Evolutionary conservation across 2,113 vertebrate genomes (phyloP).

Genomic region (Nothoprocta pentlandii): DNA sequence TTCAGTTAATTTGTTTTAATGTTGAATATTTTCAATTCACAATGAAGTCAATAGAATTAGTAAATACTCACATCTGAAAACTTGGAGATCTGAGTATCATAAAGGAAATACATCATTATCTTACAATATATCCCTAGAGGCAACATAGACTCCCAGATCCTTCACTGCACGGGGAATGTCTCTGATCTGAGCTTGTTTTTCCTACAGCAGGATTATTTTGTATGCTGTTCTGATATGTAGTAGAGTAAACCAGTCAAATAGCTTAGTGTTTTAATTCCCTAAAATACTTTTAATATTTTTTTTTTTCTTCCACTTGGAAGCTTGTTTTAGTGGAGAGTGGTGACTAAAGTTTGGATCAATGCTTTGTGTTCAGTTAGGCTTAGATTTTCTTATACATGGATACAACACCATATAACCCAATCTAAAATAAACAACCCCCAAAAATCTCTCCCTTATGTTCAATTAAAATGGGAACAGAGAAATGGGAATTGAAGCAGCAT

Average conservation of each 20-base stretch:
- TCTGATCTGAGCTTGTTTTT: background rate
- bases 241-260: background rate
- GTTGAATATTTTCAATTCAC: background rate
- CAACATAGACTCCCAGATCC: background rate
- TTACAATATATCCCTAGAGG: background rate
- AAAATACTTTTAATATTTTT: background rate
- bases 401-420: background rate
- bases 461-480: background rate
- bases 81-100: background rate
- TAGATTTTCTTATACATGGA: background rate
- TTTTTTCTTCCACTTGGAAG: background rate
- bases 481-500: background rate
- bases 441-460: background rate
- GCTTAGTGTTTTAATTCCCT: background rate
- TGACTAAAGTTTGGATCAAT: background rate
- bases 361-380: background rate
- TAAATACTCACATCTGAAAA: background rate
- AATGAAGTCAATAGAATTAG: background rate
- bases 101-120: background rate
- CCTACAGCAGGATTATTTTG: background rate
- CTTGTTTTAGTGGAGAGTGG: background rate
- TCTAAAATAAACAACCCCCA: background rate
- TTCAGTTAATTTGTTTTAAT: background rate
- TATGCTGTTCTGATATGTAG: background rate
- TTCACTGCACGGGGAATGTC: background rate